These are phyloP conservation scores for Nyctereutes procyonoides DNA, from an alignment of 2,113 vertebrate genomes.

Conservation along the genomic window DNA sequence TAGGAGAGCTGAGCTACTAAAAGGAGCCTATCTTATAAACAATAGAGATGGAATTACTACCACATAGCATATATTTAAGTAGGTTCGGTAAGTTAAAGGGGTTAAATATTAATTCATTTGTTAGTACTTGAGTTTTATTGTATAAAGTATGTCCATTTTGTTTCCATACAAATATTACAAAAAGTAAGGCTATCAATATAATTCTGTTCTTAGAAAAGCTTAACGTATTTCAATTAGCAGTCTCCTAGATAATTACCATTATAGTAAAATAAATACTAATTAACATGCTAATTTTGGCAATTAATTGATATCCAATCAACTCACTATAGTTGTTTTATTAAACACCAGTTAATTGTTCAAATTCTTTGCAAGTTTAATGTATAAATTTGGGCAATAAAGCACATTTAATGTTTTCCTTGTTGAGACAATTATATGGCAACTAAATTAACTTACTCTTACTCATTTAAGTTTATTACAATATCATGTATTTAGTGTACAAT, in stretches of 20 bases:
- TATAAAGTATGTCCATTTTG: conserved; percentile 66
- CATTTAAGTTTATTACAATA: conserved; percentile 76
- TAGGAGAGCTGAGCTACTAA: background rate
- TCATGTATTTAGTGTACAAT: conserved; percentile 76
- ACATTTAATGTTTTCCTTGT: conserved; percentile 74
- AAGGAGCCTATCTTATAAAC: background rate
- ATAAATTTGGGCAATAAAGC: conserved; percentile 77
- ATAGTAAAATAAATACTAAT: conserved; percentile 84
- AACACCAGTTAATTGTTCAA: conserved; percentile 77
- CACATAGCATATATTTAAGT: background rate
- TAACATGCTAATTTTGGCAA: conserved; percentile 84
- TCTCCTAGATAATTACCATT: conserved; percentile 73
- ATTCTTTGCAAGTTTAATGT: conserved; percentile 80
- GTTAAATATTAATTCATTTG: conserved; percentile 44
- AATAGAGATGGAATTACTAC: background rate
- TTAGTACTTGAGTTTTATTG: background rate
- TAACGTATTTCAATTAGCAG: conserved; percentile 83
- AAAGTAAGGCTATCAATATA: conserved; percentile 74
- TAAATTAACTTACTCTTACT: conserved; percentile 79
- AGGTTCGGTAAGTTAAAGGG: background rate
- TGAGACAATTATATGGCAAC: conserved; percentile 79
- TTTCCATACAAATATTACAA: conserved; percentile 47
- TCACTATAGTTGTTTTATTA: conserved; percentile 78
- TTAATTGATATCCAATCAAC: conserved; percentile 85
- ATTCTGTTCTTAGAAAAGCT: conserved; percentile 68